phyloP scores from a whole-genome alignment of 2,797 vertebrate genomes.

The Arrhamphus sclerolepis region DNA sequence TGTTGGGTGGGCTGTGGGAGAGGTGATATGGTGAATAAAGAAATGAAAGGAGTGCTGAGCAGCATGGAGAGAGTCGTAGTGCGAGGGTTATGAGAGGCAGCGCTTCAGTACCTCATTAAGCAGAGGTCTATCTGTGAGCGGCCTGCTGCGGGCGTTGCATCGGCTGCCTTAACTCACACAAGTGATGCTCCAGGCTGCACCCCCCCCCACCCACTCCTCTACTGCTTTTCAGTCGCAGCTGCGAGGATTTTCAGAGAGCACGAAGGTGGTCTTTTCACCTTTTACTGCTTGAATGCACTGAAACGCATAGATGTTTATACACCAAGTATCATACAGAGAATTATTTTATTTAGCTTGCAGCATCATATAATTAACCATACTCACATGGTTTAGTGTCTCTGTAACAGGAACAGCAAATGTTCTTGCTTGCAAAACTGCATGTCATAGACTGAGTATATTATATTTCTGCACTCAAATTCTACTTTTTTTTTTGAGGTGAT shows the following conservation, averaged over 20 bases:
- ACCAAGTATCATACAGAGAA: not conserved
- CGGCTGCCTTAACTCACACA: conserved; percentile 57
- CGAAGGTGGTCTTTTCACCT: conserved; percentile 51
- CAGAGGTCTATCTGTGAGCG: conserved; percentile 60
- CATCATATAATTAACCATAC: not conserved
- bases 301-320: not conserved
- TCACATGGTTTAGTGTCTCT: too few relatives aligned
- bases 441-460: conserved; percentile 2
- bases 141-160: conserved; percentile 49
- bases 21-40: conserved; percentile 51
- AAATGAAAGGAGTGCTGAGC: conserved; percentile 55
- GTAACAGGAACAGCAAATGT: too few relatives aligned
- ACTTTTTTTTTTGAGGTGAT: conserved; percentile 14
- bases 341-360: not conserved
- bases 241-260: conserved; percentile 40
- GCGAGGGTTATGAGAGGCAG: conserved; percentile 61
- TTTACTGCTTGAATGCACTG: not conserved
- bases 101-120: conserved; percentile 66
- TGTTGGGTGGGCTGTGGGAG: conserved; percentile 59
- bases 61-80: conserved; percentile 45
- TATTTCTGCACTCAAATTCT: not conserved
- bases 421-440: not conserved
- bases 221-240: conserved; percentile 39
- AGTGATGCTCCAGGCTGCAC: conserved; percentile 55
- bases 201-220: conserved; percentile 32